Evolutionary conservation across 35 echinoderm and acorn worm species (phyloP), one percentile per base, ranked within the genome.

Genomic region (Lytechinus variegatus): DNA sequence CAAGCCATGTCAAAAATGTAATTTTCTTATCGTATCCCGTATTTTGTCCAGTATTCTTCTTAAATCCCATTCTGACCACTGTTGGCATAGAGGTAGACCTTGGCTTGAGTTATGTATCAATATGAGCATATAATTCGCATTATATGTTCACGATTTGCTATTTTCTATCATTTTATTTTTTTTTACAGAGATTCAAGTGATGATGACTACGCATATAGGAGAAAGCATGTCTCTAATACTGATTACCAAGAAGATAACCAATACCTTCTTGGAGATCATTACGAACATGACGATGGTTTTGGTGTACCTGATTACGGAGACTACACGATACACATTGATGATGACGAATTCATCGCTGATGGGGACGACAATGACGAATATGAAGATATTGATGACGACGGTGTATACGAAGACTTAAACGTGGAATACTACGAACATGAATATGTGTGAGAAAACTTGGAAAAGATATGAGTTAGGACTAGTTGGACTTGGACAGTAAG

Each of bases 111-210:
- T 44, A 44, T 44, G 33, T 44, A 44, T 44, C 33, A 44, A 44
- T 44, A 44, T 44, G 33, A 44, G 33, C 33, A 44, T 44, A 44
- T 44, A 44, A 44, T 44, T 44, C 2, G 33, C 33, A 44, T 44
- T 44, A 1, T 44, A 44, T 44, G 33, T 44, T 44, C 33, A 44
- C 33, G 33, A 44, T 44, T 44, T 44, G 33, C 33, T 44, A 44
- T 44, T 44, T 44, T 44, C 33, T 44, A 44, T 44, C 2, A 44
- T 44, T 95, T 52, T 54, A 44, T 53, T 12, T 6, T 55, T 11
- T 13, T 19, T 89, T 24, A 14, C 86, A 95, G 95, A 53, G 95
- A 28, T 28, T 95, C 95, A 16, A 95, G 95, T 60, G 95, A 95
- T n/a, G 95, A 95, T 14, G 95, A 95, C 19, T 33, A 29, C 8